Evolutionary conservation across 53 echinoderm and acorn worm species (phyloP), one percentile per base, ranked within the genome.

Genomic region (Stichopus horrens): DNA sequence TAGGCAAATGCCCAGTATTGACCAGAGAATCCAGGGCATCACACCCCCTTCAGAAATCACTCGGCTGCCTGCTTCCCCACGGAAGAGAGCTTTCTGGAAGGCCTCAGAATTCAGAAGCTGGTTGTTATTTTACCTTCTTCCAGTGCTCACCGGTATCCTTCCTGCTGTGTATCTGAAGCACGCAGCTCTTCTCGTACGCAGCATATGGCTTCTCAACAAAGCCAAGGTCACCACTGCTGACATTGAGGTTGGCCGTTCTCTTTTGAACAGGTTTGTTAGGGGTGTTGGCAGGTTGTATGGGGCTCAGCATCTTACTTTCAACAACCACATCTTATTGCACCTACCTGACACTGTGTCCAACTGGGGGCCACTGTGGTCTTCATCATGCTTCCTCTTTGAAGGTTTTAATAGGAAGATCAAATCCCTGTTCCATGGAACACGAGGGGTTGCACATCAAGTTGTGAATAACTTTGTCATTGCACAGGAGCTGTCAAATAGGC

Each of bases 21-120:
- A 82, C 57, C 0, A 82, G 21, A 82, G 59, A n/a, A 55, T 82
- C 7, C 18, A 82, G 20, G 14, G 14, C 10, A 21, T 82, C 16
- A 51, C 23, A 13, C 76, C 76, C 5, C 76, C 76, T 14, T 82
- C 82, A 56, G 82, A 82, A 55, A 57, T 82, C 56, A 82, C 58
- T 55, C 59, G 82, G 7, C 20, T 82, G 57, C 82, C 58, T 82
- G 82, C 57, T 13, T 82, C 82, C 11, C 82, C 82, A 11, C 7
- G 18, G 16, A 82, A 82, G 82, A 82, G 82, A 82, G 82, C 82
- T n/a, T 82, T 82, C 59, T 82, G 82, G 82, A 82, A 82, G 21
- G 82, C 82, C 58, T 82, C 82, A 6, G 59, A 82, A 7, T 82
- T 82, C 82, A 82, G 11, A 82, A 56, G 82, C 52, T 81, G 81